phyloP scores from a whole-genome alignment of 2,888 invertebrate species.

The Phaedon cochleariae region DNA sequence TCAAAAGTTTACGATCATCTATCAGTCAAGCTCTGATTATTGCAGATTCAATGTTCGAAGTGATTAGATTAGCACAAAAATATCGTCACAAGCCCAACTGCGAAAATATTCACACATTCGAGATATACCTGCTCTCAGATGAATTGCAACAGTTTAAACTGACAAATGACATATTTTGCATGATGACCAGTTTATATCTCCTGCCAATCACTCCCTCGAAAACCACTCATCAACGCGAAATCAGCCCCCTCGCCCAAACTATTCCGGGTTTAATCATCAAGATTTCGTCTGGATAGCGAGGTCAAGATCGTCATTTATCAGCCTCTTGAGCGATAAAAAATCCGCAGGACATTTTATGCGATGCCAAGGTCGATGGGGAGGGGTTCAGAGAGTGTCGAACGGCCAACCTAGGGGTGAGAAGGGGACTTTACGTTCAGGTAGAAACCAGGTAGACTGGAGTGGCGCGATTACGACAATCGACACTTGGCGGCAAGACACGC shows the following conservation, averaged over 20 bases:
- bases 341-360: conserved; percentile 22
- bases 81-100: too few relatives aligned
- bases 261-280: background rate
- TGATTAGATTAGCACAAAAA: too few relatives aligned
- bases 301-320: conserved; percentile 20
- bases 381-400: conserved; percentile 38
- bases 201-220: background rate
- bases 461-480: conserved; percentile 32
- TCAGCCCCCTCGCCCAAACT: background rate
- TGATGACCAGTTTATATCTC: background rate
- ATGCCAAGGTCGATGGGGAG: conserved; percentile 25
- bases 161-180: background rate
- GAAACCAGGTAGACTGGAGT: conserved; percentile 20
- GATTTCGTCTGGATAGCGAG: conserved; percentile 15
- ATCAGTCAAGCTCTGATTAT: too few relatives aligned
- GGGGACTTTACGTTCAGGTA: conserved; percentile 42
- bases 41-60: too few relatives aligned
- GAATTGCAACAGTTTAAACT: too few relatives aligned
- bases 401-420: conserved; percentile 31
- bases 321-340: too few relatives aligned
- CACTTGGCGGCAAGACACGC: too few relatives aligned
- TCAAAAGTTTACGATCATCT: too few relatives aligned
- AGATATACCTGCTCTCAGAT: too few relatives aligned
- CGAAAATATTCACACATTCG: too few relatives aligned
- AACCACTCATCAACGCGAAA: background rate